Evolutionary conservation across 2,113 vertebrate genomes (phyloP).

Genomic region (Gorsachius goisagi): DNA sequence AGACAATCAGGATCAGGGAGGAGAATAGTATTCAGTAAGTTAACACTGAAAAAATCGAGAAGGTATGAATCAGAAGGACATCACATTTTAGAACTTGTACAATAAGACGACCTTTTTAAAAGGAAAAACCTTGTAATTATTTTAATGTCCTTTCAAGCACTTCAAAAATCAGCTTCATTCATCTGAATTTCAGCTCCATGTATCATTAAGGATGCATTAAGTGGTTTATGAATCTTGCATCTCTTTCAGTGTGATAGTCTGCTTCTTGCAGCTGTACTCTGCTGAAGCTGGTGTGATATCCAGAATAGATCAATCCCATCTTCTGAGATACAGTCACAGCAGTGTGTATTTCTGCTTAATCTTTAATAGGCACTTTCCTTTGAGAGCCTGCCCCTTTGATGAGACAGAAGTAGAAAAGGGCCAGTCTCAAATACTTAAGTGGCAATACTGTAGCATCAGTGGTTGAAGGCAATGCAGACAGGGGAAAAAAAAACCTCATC

Average conservation of each 20-base stretch:
- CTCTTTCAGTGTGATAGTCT: background rate
- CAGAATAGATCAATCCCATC: background rate
- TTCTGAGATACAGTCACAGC: background rate
- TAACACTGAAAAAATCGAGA: background rate
- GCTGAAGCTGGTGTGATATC: background rate
- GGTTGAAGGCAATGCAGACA: slow-evolving; percentile 1
- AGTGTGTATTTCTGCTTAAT: background rate
- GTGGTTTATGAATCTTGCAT: background rate
- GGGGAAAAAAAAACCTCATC: background rate
- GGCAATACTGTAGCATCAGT: background rate
- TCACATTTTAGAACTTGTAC: background rate
- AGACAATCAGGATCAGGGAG: background rate
- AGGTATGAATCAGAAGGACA: background rate
- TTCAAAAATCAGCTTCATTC: background rate
- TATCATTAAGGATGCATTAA: background rate
- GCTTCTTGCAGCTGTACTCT: slow-evolving; percentile 25
- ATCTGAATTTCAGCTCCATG: background rate
- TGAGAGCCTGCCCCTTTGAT: background rate
- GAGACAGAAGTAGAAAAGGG: background rate
- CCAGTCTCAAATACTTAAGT: background rate
- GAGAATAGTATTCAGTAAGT: background rate
- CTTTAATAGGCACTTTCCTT: slow-evolving; percentile 47
- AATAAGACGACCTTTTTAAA: background rate
- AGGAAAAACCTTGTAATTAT: background rate
- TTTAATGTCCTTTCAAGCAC: slow-evolving; percentile 19